A percentile compares a stretch with the other conserved stretches of the same genome.
phyloP scores from a whole-genome alignment of 92 coral and sea anemone species.

The Umimayanthus chanpuru region DNA sequence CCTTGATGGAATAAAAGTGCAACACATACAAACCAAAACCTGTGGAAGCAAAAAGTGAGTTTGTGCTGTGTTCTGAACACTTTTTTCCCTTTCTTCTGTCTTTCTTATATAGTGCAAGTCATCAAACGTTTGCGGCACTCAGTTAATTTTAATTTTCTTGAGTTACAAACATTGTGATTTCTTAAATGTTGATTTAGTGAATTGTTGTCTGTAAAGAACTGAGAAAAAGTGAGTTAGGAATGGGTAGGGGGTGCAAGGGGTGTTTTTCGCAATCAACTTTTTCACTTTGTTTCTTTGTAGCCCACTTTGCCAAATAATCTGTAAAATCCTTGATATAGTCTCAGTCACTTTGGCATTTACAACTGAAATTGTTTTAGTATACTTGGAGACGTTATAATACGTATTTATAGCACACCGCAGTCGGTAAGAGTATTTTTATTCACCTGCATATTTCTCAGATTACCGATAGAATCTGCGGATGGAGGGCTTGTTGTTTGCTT shows the following conservation, averaged over 20 bases:
- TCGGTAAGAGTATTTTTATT: not conserved
- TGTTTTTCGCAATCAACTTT: not conserved
- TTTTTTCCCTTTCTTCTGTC: no score
- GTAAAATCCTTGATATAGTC: no score
- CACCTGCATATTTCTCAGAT: conserved; percentile 96
- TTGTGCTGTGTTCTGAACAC: not conserved
- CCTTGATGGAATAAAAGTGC: conserved; percentile 94
- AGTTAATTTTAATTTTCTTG: no score
- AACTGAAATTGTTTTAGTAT: no score
- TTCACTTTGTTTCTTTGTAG: no score
- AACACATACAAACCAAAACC: conserved; percentile 99
- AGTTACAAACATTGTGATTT: not conserved
- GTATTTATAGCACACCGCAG: not conserved
- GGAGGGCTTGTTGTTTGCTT: conserved; percentile 96
- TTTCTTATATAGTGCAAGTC: no score
- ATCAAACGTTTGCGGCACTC: no score
- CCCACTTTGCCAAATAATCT: no score
- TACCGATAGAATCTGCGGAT: conserved; percentile 88
- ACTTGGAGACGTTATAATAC: no score
- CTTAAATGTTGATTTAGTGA: not conserved
- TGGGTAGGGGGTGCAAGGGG: no score
- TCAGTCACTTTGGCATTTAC: no score
- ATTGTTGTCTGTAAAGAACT: no score
- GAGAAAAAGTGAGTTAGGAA: not conserved
- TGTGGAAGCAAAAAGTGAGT: conserved; percentile 20